phyloP scores from a whole-genome alignment of 1,140 invertebrate genomes.

The Lithobius niger region DNA sequence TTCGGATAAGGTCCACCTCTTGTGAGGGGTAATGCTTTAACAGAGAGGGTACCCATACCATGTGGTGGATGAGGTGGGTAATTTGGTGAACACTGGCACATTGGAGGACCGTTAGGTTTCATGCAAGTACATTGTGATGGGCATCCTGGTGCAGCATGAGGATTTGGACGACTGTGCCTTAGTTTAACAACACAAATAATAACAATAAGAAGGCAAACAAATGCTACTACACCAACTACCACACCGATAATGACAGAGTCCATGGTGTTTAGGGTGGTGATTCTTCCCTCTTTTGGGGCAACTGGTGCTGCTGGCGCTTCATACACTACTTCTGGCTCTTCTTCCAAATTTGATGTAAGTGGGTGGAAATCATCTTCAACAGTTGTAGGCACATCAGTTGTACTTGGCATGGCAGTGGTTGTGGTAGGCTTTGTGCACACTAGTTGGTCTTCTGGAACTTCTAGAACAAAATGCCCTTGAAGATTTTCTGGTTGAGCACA shows the following conservation, averaged over 20 bases:
- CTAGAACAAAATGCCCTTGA: too few relatives aligned
- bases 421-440: too few relatives aligned
- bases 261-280: slow-evolving; percentile 52
- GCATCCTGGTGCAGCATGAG: not conserved
- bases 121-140: not conserved
- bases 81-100: slow-evolving; percentile 2
- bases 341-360: slow-evolving; percentile 36
- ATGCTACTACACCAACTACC: slow-evolving; percentile 75
- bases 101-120: not conserved
- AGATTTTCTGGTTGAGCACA: too few relatives aligned
- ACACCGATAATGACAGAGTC: slow-evolving; percentile 84
- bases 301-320: slow-evolving; percentile 11
- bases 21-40: slow-evolving; percentile 5
- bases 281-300: slow-evolving; percentile 28
- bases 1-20: slow-evolving; percentile 20
- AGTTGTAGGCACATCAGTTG: slow-evolving; percentile 27
- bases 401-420: slow-evolving; percentile 37
- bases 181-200: slow-evolving; percentile 69
- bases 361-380: slow-evolving; percentile 27
- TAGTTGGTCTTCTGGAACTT: too few relatives aligned
- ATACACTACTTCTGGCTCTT: slow-evolving; percentile 42
- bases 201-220: slow-evolving; percentile 73
- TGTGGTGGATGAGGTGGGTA: slow-evolving; percentile 4
- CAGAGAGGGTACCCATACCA: not conserved
- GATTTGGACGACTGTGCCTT: not conserved